These are phyloP conservation scores for Dicyrtomina minuta DNA, from an alignment of 2,888 invertebrate genomes.

Conservation along the genomic window DNA sequence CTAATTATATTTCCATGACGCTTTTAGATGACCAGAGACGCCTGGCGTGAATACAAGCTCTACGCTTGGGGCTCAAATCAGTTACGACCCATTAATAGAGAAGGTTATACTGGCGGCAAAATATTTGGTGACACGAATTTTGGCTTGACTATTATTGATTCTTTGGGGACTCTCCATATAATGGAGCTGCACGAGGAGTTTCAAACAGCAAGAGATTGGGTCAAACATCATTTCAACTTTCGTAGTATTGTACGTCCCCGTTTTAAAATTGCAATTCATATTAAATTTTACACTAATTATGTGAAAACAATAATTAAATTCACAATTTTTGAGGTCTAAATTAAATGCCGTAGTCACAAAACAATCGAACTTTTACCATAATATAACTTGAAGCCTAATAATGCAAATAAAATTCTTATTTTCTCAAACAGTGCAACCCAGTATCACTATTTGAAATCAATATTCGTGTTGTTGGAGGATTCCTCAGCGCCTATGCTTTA, in stretches of 20 bases:
- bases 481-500: constrained; percentile 87
- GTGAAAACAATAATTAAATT: no score
- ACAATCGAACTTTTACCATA: no score
- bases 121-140: constrained; percentile 83
- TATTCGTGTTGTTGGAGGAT: constrained; percentile 66
- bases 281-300: no score
- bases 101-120: constrained; percentile 82
- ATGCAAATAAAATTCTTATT: no score
- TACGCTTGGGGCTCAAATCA: constrained; percentile 99
- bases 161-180: constrained; percentile 91
- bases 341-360: no score
- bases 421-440: constrained; percentile 30
- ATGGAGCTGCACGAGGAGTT: constrained; percentile 95
- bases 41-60: constrained; percentile 94
- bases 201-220: constrained; percentile 90
- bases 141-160: constrained; percentile 94
- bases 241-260: constrained; percentile 56
- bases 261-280: neutral
- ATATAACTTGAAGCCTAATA: no score
- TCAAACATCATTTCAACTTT: constrained; percentile 78
- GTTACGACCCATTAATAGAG: constrained; percentile 83
- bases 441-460: constrained; percentile 98
- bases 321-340: no score
- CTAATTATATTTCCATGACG: no score
- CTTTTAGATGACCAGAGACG: constrained; percentile 99